These are phyloP conservation scores for Tragopan temminckii DNA, from an alignment of 2,797 vertebrate genomes.

Conservation along the genomic window DNA sequence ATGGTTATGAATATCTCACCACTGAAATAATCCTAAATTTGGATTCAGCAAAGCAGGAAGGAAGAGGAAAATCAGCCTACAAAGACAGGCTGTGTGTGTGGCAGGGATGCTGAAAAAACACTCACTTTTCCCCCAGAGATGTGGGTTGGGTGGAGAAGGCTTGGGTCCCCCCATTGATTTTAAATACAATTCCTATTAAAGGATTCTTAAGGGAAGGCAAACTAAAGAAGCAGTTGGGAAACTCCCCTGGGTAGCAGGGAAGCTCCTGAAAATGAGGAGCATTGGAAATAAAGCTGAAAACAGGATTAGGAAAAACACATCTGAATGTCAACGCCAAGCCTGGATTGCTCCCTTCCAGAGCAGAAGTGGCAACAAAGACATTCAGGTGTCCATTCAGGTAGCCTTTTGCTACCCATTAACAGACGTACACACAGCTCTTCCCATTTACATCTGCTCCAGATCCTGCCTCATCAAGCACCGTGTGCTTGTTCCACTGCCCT, in stretches of 20 bases:
- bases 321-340: neutral
- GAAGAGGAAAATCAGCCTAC: neutral
- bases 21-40: neutral
- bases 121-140: neutral
- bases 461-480: fast-evolving
- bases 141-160: fast-evolving
- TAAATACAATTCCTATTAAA: neutral
- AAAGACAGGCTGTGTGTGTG: neutral
- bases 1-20: neutral
- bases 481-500: neutral
- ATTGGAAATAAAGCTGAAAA: neutral
- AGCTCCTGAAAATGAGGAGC: neutral
- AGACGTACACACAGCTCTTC: too few relatives aligned
- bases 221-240: neutral
- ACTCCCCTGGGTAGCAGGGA: neutral
- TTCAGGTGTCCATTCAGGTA: fast-evolving
- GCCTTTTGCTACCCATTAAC: neutral
- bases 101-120: neutral
- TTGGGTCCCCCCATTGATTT: neutral
- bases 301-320: neutral
- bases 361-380: neutral
- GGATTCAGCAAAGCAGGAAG: neutral
- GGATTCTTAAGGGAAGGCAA: neutral
- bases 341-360: neutral
- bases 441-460: neutral